Percentiles rank a stretch among this genome's conserved stretches.
These are phyloP conservation scores for Onchidella celtica DNA, from an alignment of 2,888 invertebrate species.

Conservation along the genomic window DNA sequence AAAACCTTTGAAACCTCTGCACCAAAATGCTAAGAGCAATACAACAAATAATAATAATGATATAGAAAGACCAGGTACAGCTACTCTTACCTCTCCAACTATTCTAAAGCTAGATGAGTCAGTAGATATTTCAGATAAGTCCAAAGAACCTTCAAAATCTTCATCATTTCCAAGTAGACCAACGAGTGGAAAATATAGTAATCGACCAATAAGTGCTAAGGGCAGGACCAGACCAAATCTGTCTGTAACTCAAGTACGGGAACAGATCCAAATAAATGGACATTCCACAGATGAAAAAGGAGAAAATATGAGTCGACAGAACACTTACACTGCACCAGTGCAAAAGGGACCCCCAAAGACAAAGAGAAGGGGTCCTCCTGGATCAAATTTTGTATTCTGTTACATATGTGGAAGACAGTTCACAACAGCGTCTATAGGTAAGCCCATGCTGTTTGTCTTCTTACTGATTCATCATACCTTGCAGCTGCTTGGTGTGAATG, in stretches of 20 bases:
- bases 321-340: constrained; percentile 56
- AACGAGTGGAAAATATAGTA: constrained; percentile 28
- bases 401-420: constrained; percentile 86
- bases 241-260: constrained; percentile 15
- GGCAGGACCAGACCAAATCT: constrained; percentile 45
- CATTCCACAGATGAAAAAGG: not conserved
- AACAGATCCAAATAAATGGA: constrained; percentile 30
- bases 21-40: constrained; percentile 25
- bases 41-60: constrained; percentile 15
- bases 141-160: constrained; percentile 1
- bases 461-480: too few species aligned
- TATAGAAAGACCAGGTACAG: constrained; percentile 34
- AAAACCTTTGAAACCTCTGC: constrained; percentile 53
- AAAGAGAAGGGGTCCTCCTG: constrained; percentile 51
- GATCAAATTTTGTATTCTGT: constrained; percentile 82
- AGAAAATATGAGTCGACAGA: constrained; percentile 37
- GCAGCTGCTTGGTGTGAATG: too few species aligned
- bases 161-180: not conserved
- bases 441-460: not conserved
- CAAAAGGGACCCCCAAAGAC: constrained; percentile 51
- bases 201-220: constrained; percentile 48
- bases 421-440: constrained; percentile 83
- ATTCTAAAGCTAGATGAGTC: constrained; percentile 31
- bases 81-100: constrained; percentile 42
- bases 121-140: not conserved